phyloP scores from a whole-genome alignment of 2,113 vertebrate species.

The Odocoileus hemionus region DNA sequence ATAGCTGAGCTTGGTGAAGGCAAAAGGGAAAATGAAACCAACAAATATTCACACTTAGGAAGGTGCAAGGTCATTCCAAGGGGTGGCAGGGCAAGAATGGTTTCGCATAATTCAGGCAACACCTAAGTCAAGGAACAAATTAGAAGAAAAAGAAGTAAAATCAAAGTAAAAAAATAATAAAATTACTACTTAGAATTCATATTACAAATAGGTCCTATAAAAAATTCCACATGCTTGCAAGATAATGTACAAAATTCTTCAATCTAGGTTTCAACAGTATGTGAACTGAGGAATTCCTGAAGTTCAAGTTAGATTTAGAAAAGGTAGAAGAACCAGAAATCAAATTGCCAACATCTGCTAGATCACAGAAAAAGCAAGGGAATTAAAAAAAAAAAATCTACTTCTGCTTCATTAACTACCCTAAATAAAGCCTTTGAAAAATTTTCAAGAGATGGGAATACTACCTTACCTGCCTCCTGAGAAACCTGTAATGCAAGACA shows the following conservation, averaged over 20 bases:
- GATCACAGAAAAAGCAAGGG: background rate
- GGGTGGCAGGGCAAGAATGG: background rate
- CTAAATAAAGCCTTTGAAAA: background rate
- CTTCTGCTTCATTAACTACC: background rate
- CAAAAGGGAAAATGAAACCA: background rate
- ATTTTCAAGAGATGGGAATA: background rate
- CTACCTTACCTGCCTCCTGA: background rate
- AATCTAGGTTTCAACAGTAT: background rate
- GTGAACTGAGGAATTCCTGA: background rate
- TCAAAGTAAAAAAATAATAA: background rate
- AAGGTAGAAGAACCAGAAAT: background rate
- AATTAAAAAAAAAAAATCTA: background rate
- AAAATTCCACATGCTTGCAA: background rate
- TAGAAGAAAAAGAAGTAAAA: background rate
- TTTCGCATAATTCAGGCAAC: background rate
- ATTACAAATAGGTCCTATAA: background rate
- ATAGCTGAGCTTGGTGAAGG: constrained; percentile 44
- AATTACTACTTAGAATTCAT: background rate
- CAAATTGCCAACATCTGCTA: background rate
- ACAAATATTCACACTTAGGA: background rate
- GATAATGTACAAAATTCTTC: background rate
- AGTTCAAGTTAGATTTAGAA: background rate
- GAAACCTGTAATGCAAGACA: background rate
- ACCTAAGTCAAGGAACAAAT: background rate
- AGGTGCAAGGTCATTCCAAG: background rate